Percentiles rank a stretch among this genome's conserved stretches.
Conservation (phyloP, 2,888 invertebrate genomes). For the Ganaspis brasiliensis region DNA sequence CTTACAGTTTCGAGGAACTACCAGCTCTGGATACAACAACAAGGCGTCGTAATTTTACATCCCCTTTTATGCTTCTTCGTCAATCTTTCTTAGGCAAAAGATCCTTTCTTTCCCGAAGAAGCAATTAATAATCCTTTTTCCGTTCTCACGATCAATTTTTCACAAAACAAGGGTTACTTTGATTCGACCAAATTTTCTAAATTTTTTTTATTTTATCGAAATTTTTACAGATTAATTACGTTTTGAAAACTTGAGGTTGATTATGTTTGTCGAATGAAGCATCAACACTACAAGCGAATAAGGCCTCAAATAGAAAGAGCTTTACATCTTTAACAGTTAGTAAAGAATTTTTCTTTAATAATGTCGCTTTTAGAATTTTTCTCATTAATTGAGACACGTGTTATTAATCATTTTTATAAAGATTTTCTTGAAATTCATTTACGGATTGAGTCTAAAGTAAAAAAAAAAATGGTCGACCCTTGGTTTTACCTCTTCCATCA, state of each 20-base stretch:
- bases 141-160: neutral
- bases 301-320: constrained; percentile 33
- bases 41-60: constrained; percentile 74
- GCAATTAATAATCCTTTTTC: neutral
- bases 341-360: constrained; percentile 34
- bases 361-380: constrained; percentile 40
- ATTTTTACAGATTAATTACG: constrained; percentile 31
- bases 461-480: constrained; percentile 39
- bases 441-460: neutral
- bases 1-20: constrained; percentile 79
- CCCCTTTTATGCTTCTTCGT: constrained; percentile 60
- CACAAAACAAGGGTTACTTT: constrained; percentile 11
- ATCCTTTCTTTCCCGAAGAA: constrained; percentile 4
- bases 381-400: constrained; percentile 28
- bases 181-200: constrained; percentile 17
- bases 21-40: constrained; percentile 76
- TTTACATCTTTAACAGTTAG: constrained; percentile 28
- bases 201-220: constrained; percentile 2
- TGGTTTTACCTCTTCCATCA: constrained; percentile 47
- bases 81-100: constrained; percentile 50
- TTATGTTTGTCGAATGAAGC: constrained; percentile 30
- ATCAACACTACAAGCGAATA: constrained; percentile 23
- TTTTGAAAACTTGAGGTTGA: constrained; percentile 32
- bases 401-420: constrained; percentile 19
- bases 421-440: constrained; percentile 29